These are phyloP conservation scores for Acyrthosiphon pisum DNA, from an alignment of 1,140 invertebrate species.

Conservation along the genomic window DNA sequence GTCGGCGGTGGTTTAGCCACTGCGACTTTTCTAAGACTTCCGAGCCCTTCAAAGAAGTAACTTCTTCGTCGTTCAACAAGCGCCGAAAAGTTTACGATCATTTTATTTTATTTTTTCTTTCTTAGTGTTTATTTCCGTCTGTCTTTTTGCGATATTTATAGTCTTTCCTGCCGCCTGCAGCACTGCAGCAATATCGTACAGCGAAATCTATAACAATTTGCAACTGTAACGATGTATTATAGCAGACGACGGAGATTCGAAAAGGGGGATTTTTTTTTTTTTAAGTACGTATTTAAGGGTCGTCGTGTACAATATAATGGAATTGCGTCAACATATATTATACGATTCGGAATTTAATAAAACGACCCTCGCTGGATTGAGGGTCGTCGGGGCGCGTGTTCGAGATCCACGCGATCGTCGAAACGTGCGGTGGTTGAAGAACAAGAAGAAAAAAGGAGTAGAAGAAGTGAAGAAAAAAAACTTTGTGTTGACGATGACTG, in stretches of 20 bases:
- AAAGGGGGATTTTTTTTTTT: constrained; percentile 11
- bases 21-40: neutral
- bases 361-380: constrained; percentile 14
- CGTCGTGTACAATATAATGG: neutral
- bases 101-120: neutral
- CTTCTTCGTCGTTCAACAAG: neutral
- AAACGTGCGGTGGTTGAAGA: neutral
- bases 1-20: neutral
- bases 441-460: neutral
- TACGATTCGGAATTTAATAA: constrained; percentile 36
- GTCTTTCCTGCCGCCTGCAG: neutral
- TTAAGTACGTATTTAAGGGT: constrained; percentile 30
- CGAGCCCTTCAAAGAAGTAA: neutral
- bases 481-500: neutral
- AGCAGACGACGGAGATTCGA: neutral
- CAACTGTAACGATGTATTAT: neutral
- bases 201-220: constrained; percentile 24
- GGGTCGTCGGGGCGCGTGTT: neutral
- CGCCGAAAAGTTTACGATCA: neutral
- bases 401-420: neutral
- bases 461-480: neutral
- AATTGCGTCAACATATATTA: neutral
- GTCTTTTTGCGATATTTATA: neutral
- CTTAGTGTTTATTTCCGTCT: neutral
- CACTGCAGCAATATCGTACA: neutral